phyloP scores from a whole-genome alignment of 2,888 invertebrate genomes.

The Papilio gigon region DNA sequence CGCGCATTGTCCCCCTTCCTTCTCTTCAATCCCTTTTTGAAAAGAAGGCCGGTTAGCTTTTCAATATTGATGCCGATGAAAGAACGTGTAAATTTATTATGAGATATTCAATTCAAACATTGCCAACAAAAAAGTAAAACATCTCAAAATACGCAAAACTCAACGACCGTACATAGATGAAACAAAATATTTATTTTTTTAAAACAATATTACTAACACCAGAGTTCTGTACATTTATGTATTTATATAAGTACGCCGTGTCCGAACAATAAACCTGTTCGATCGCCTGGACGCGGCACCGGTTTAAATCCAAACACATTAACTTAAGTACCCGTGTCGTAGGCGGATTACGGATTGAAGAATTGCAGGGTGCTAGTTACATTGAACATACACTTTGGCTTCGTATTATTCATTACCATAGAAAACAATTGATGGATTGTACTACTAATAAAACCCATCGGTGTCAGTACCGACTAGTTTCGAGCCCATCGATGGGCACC shows the following conservation, averaged over 20 bases:
- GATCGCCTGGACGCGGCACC: constrained; percentile 14
- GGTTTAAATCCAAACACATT: constrained; percentile 33
- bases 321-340: constrained; percentile 28
- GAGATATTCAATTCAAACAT: neutral
- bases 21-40: constrained; percentile 61
- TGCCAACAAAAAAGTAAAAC: neutral
- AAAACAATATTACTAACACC: neutral
- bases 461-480: no score
- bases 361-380: constrained; percentile 38
- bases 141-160: neutral
- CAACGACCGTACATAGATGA: neutral
- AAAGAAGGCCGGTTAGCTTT: constrained; percentile 48
- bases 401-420: constrained; percentile 36
- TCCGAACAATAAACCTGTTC: constrained; percentile 20
- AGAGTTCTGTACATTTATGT: neutral
- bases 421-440: constrained; percentile 1
- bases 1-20: constrained; percentile 70
- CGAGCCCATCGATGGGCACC: no score
- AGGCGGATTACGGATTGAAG: constrained; percentile 34
- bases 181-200: neutral
- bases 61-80: constrained; percentile 31
- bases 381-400: constrained; percentile 34
- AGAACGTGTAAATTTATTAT: constrained; percentile 12
- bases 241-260: neutral
- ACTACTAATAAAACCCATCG: no score